These are phyloP conservation scores for Onthophagus sagittarius DNA, from an alignment of 2,888 invertebrate genomes.

Conservation along the genomic window DNA sequence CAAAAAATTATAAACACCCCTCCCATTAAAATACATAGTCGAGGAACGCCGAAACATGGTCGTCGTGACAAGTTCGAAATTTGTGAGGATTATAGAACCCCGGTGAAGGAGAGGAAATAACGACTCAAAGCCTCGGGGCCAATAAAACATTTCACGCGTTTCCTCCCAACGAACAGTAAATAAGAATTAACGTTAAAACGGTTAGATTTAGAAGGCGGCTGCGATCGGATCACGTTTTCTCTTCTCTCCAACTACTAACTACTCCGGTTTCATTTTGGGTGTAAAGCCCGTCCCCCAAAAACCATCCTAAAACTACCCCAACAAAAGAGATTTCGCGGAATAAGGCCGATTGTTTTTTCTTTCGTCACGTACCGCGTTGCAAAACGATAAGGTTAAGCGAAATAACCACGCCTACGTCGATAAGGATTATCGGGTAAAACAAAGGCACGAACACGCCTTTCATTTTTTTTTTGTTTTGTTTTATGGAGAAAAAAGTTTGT, in stretches of 20 bases:
- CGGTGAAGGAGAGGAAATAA: neutral
- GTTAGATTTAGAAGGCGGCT: neutral
- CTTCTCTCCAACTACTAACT: neutral
- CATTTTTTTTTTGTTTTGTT: no score
- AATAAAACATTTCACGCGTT: neutral
- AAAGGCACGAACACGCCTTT: neutral
- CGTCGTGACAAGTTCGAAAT: constrained; percentile 8
- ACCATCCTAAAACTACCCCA: neutral
- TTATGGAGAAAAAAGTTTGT: no score
- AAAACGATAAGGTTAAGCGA: neutral
- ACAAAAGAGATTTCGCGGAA: no score
- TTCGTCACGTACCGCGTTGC: constrained; percentile 2
- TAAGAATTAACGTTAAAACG: constrained; percentile 3
- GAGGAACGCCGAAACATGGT: no score
- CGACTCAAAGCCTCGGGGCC: neutral
- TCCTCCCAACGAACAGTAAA: constrained; percentile 4
- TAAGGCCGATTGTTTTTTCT: constrained; percentile 6
- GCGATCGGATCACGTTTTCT: neutral
- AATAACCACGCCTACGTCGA: constrained; percentile 1
- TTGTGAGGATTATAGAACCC: neutral
- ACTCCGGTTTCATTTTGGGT: neutral
- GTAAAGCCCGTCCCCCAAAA: neutral
- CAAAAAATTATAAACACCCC: neutral
- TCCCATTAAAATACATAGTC: no score
- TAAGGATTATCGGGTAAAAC: neutral